Evolutionary conservation across 1,140 invertebrate species (phyloP), one percentile per base, ranked within the genome.

Genomic region (Chymomyza costata): DNA sequence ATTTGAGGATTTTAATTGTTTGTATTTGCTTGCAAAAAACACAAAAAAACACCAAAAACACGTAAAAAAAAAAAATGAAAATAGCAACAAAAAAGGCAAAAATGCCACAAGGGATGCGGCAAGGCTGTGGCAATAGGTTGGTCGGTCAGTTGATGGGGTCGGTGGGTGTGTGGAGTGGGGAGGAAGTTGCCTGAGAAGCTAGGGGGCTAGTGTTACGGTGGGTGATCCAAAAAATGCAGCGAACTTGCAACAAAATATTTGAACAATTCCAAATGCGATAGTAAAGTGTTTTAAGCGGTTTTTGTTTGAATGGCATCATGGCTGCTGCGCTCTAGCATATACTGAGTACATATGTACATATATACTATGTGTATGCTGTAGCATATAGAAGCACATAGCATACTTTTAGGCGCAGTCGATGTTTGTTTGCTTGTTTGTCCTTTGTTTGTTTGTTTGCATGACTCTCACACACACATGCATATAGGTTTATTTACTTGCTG

Each of bases 281-380:
- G 74, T 81, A 81, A 80, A 80, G 74, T 80, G 74, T 80, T 74
- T 80, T 80, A 80, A 80, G 73, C 73, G 73, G 73, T 80, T 81
- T 81, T 71, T 64, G 73, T 78, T 80, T 80, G 67, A 71, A 67
- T 80, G 67, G 51, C n/a, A n/a, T n/a, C n/a, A n/a, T n/a, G 51
- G 55, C 43, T 28, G 50, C 31, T 45, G 44, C 17, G 25, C 39
- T 6, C 13, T 3, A 11, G 31, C 31, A 11, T 5, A 11, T 3
- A 11, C 7, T 3, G 25, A 28, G 25, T 28, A 6, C n/a, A 34
- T 6, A 34, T 34, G n/a, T 11, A 6, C 13, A 3, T 6, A 6
- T n/a, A 34, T 11, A 11, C n/a, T 6, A 28, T 6, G 25, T 3
- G 6, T 1, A 1, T 2, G 44, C 50, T 16, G 39, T 7, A 53